These are phyloP conservation scores for Dioctria rufipes DNA, from an alignment of 2,888 invertebrate species.

Conservation along the genomic window DNA sequence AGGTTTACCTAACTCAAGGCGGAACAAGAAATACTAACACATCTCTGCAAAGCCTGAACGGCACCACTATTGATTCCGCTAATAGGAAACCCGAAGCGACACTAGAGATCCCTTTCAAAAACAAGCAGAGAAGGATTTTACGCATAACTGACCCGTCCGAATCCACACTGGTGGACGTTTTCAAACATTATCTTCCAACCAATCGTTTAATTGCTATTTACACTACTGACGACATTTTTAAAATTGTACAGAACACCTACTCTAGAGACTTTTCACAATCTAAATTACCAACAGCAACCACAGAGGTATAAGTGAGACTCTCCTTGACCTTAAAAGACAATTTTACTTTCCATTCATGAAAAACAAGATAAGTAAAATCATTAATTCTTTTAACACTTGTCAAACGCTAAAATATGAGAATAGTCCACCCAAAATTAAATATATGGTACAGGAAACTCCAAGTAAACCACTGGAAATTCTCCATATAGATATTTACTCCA, in stretches of 20 bases:
- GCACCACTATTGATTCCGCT: no score
- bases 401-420: conserved; percentile 57
- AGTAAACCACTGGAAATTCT: conserved; percentile 57
- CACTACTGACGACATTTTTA: no score
- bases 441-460: conserved; percentile 58
- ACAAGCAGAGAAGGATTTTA: neutral
- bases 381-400: conserved; percentile 49
- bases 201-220: conserved; percentile 45
- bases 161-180: conserved; percentile 24
- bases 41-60: no score
- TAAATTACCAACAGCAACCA: conserved; percentile 54
- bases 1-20: no score
- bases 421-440: conserved; percentile 57
- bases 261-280: conserved; percentile 11
- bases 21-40: no score
- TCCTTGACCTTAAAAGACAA: conserved; percentile 42
- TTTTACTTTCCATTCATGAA: conserved; percentile 56
- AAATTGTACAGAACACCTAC: no score
- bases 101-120: no score
- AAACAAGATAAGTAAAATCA: conserved; percentile 51
- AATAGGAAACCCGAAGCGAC: no score
- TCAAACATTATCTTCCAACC: conserved; percentile 57
- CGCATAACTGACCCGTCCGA: neutral
- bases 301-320: conserved; percentile 55
- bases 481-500: conserved; percentile 58